A percentile compares a stretch with the other conserved stretches of the same genome.
These are phyloP conservation scores for Alloplasta piceator DNA, from an alignment of 2,888 invertebrate species.

Conservation along the genomic window DNA sequence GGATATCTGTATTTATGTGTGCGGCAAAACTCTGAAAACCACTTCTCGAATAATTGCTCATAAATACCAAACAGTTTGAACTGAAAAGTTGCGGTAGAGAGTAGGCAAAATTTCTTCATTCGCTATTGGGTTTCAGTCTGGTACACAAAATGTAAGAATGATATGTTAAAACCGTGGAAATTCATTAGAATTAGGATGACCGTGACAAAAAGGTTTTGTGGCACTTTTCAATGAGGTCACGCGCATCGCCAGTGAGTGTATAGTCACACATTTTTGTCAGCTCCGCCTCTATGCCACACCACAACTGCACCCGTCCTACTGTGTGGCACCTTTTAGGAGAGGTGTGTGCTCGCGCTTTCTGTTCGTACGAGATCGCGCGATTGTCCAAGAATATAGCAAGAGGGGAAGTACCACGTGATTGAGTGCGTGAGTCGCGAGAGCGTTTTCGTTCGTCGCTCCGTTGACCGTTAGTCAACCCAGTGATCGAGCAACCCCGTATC, in stretches of 20 bases:
- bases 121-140: too few species aligned
- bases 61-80: too few species aligned
- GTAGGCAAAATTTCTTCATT: too few species aligned
- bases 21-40: too few species aligned
- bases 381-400: constrained; percentile 27
- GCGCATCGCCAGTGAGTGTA: neutral
- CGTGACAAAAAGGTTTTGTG: neutral
- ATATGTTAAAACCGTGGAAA: too few species aligned
- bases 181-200: neutral
- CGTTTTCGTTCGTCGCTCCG: constrained; percentile 61
- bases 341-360: constrained; percentile 29
- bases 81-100: too few species aligned
- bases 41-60: too few species aligned
- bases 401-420: neutral
- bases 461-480: constrained; percentile 74
- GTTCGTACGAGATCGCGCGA: constrained; percentile 31
- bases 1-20: neutral
- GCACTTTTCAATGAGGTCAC: constrained; percentile 48
- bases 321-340: constrained; percentile 64
- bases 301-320: constrained; percentile 10
- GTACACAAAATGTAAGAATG: too few species aligned
- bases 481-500: constrained; percentile 67
- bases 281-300: constrained; percentile 38
- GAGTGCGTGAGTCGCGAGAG: constrained; percentile 35
- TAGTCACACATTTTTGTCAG: constrained; percentile 42